phyloP scores from a whole-genome alignment of 2,888 invertebrate species.

The Amaurobius ferox region DNA sequence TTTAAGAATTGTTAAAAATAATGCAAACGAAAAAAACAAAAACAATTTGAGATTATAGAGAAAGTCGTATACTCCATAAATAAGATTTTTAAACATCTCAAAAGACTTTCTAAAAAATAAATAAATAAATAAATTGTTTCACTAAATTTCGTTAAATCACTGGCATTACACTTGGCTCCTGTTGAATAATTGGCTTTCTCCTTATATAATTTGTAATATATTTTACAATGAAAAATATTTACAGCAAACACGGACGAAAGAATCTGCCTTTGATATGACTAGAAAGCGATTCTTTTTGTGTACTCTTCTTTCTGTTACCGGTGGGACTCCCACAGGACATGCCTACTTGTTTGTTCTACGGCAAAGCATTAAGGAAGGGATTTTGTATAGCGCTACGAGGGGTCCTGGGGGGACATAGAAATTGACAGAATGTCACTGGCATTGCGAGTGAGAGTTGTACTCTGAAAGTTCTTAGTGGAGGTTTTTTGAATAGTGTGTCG shows the following conservation, averaged over 20 bases:
- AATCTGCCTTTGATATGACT: background rate
- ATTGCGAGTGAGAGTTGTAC: background rate
- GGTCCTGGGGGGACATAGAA: background rate
- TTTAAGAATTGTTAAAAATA: too few relatives aligned
- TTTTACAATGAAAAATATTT: too few relatives aligned
- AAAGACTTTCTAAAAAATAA: too few relatives aligned
- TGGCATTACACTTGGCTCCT: too few relatives aligned
- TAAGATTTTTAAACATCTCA: too few relatives aligned
- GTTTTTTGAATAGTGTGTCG: background rate
- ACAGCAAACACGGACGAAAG: background rate
- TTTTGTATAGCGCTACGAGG: constrained; percentile 2
- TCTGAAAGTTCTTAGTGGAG: background rate
- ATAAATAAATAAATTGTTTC: too few relatives aligned
- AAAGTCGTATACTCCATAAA: too few relatives aligned
- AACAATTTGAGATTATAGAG: too few relatives aligned
- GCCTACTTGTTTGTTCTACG: background rate
- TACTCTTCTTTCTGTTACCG: background rate
- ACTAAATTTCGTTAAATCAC: too few relatives aligned
- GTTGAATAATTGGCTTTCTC: too few relatives aligned
- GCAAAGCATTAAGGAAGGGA: background rate
- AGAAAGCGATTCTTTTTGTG: constrained; percentile 2
- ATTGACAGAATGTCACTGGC: background rate
- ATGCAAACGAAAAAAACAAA: too few relatives aligned
- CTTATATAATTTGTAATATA: too few relatives aligned
- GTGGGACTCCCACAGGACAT: background rate